Percentiles rank a stretch among this genome's conserved stretches.
phyloP scores from a whole-genome alignment of 1,140 invertebrate species.

The Pachyrhynchus sulphureomaculatus region DNA sequence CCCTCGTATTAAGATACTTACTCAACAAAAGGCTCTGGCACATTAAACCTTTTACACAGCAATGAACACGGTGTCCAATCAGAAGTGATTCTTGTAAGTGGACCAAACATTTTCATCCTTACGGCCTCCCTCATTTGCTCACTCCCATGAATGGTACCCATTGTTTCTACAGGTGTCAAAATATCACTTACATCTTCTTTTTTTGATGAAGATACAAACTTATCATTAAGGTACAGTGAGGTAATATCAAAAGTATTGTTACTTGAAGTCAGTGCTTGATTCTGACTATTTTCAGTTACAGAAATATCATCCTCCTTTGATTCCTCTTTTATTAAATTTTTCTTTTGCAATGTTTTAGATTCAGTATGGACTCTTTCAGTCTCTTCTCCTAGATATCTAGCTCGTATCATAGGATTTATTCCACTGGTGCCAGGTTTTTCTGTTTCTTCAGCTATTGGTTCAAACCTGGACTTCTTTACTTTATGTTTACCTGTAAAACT shows the following conservation, averaged over 20 bases:
- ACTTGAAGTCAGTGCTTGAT: neutral
- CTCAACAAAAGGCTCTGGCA: constrained; percentile 78
- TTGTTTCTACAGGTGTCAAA: constrained; percentile 43
- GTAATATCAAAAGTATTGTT: constrained; percentile 17
- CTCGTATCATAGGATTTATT: constrained; percentile 62
- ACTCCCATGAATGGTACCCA: constrained; percentile 49
- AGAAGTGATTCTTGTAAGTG: constrained; percentile 65
- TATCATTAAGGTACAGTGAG: constrained; percentile 52
- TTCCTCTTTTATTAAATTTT: neutral
- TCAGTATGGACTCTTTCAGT: constrained; percentile 17
- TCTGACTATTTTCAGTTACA: neutral
- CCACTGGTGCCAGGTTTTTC: constrained; percentile 59
- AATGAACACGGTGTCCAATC: constrained; percentile 85
- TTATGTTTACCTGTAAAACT: constrained; percentile 67
- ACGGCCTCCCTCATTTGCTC: constrained; percentile 67
- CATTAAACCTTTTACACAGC: constrained; percentile 92
- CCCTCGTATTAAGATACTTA: constrained; percentile 50
- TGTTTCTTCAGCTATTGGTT: constrained; percentile 54
- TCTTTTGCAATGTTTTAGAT: constrained; percentile 6
- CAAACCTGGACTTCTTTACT: constrained; percentile 64
- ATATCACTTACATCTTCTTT: constrained; percentile 54
- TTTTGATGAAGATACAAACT: constrained; percentile 61
- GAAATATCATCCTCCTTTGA: too few relatives aligned
- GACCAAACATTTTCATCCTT: constrained; percentile 79
- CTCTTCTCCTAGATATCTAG: constrained; percentile 58